Evolutionary conservation across 2,113 vertebrate genomes (phyloP).

Genomic region (Tor tambroides): DNA sequence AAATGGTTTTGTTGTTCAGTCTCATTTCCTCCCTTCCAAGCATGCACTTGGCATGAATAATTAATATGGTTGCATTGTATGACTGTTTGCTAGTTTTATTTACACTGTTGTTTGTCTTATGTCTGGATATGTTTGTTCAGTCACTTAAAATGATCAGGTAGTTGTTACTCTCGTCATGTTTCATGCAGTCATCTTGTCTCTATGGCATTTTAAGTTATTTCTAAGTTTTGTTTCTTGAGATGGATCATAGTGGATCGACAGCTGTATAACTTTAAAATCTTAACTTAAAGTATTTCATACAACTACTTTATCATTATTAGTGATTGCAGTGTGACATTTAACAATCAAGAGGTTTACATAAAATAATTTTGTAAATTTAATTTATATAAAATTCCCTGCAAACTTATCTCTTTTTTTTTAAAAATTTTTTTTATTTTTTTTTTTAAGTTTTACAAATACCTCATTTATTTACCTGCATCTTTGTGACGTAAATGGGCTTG

Average conservation of each 20-base stretch:
- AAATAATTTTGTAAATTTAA: too few species aligned
- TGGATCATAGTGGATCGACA: neutral
- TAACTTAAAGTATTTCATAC: too few species aligned
- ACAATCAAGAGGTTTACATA: neutral
- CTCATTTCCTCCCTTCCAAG: neutral
- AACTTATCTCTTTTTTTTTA: too few species aligned
- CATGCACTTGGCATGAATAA: neutral
- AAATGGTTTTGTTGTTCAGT: neutral
- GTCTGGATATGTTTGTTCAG: neutral
- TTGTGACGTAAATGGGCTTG: slow-evolving; percentile 97
- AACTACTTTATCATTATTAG: too few species aligned
- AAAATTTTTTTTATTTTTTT: too few species aligned
- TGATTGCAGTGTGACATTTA: neutral
- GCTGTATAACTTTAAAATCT: neutral
- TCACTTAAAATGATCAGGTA: neutral
- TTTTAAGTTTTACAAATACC: neutral
- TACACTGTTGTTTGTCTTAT: neutral
- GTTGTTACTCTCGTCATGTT: neutral
- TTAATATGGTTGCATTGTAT: slow-evolving; percentile 9
- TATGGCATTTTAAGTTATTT: neutral
- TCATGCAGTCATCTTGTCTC: neutral
- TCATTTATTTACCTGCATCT: slow-evolving; percentile 90
- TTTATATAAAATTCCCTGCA: too few species aligned
- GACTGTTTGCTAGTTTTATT: neutral
- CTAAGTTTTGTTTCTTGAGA: neutral